Evolutionary conservation across 2,888 invertebrate genomes (phyloP), one percentile per base, ranked within the genome.

Genomic region (Polymixis flavicincta): DNA sequence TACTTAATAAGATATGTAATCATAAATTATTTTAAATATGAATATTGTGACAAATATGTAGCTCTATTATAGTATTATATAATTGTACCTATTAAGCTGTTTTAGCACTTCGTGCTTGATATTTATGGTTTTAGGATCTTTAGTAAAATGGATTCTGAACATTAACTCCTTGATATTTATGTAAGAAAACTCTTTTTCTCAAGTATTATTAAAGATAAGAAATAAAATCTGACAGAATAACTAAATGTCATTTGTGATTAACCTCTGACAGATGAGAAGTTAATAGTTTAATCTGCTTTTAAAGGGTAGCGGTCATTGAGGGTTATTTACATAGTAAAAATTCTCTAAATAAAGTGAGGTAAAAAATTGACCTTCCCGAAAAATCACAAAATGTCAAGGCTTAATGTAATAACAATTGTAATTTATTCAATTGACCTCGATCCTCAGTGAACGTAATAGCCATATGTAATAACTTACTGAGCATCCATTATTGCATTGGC

Each of bases 401-500:
- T n/a, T 13, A 19, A n/a, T 0, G 32, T 50, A 67, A 61, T 50
- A 69, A 63, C 61, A 77, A 80, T 64, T 69, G 75, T 72, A 76
- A 75, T 71, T 69, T 48, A 71, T 83, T 83, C 77, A 81, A 86
- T 83, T 83, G 80, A 73, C 85, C 75, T 76, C 74, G 60, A 64
- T 77, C 61, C 76, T 61, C 25, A 59, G 82, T 72, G 74, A 84
- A 75, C 71, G 86, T 66, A 57, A 74, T 81, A 72, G 78, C 63
- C 59, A 74, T 81, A 75, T 55, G 69, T 76, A 55, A 81, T 78
- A 71, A 80, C 72, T 80, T 77, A 82, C 72, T n/a, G 25, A 52
- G 61, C 32, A 28, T 63, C 50, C 66, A 80, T 74, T 85, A 76
- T 74, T 76, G 45, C 72, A 68, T 63, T 85, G 86, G 72, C 84